phyloP scores from a whole-genome alignment of 2,888 invertebrate species.

The Cheilosia grossa region DNA sequence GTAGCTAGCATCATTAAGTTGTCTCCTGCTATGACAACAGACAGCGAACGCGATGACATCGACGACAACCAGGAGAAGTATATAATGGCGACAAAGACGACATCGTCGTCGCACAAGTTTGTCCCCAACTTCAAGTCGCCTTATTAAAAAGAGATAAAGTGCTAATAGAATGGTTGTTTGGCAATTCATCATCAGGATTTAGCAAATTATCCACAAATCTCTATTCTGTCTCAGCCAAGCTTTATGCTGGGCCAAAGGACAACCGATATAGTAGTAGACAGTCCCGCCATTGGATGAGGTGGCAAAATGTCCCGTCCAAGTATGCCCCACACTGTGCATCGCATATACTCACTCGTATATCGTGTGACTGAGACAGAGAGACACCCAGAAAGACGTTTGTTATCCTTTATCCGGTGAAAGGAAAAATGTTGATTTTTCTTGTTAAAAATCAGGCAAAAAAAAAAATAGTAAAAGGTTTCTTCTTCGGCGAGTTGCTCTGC shows the following conservation, averaged over 20 bases:
- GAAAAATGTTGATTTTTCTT: constrained; percentile 48
- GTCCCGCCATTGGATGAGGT: neutral
- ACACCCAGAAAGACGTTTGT: neutral
- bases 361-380: neutral
- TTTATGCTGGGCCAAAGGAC: neutral
- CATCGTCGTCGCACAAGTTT: constrained; percentile 39
- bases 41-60: constrained; percentile 34
- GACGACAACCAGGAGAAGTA: constrained; percentile 18
- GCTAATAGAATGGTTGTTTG: constrained; percentile 71
- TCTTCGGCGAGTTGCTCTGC: constrained; percentile 1
- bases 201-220: constrained; percentile 72
- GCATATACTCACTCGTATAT: neutral
- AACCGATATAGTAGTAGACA: neutral
- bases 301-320: constrained; percentile 5
- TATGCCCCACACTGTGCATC: constrained; percentile 16
- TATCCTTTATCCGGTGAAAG: constrained; percentile 43
- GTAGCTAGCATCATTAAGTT: constrained; percentile 37
- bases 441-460: constrained; percentile 12
- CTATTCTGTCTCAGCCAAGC: constrained; percentile 35
- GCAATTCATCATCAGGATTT: constrained; percentile 71
- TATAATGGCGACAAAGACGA: constrained; percentile 1
- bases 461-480: constrained; percentile 11
- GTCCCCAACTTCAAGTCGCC: constrained; percentile 18
- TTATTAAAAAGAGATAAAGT: constrained; percentile 67
- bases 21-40: constrained; percentile 27